Conservation (phyloP, 2,888 invertebrate species). For the Rhagonycha lutea region DNA sequence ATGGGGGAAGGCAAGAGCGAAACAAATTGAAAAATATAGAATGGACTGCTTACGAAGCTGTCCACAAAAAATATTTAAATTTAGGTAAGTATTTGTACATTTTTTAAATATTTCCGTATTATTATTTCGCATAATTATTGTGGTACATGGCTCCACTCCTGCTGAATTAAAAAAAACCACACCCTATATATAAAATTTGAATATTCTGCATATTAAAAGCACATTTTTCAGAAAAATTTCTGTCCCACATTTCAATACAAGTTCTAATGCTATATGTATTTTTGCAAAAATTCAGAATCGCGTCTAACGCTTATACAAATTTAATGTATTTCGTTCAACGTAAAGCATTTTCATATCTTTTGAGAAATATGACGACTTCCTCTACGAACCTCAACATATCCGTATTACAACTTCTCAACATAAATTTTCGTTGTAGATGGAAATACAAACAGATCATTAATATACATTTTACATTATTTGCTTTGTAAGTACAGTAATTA, state of each 20-base stretch:
- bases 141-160: neutral
- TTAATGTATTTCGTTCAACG: neutral
- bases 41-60: conserved; percentile 92
- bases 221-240: neutral
- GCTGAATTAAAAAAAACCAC: neutral
- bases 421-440: neutral
- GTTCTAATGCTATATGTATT: neutral
- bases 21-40: conserved; percentile 84
- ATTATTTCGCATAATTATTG: neutral
- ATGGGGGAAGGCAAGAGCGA: conserved; percentile 75
- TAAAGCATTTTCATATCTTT: neutral
- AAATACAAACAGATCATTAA: neutral
- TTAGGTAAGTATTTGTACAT: conserved; percentile 65
- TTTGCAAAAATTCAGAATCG: neutral
- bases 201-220: neutral
- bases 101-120: neutral
- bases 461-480: neutral
- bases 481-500: neutral
- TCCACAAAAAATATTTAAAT: conserved; percentile 90
- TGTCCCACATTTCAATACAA: neutral
- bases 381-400: neutral
- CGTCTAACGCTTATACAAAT: neutral
- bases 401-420: neutral
- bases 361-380: neutral
- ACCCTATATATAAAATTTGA: neutral